Evolutionary conservation across 92 coral and sea anemone genomes (phyloP), one percentile per base, ranked within the genome.

Genomic region (Virgularia gustaviana): DNA sequence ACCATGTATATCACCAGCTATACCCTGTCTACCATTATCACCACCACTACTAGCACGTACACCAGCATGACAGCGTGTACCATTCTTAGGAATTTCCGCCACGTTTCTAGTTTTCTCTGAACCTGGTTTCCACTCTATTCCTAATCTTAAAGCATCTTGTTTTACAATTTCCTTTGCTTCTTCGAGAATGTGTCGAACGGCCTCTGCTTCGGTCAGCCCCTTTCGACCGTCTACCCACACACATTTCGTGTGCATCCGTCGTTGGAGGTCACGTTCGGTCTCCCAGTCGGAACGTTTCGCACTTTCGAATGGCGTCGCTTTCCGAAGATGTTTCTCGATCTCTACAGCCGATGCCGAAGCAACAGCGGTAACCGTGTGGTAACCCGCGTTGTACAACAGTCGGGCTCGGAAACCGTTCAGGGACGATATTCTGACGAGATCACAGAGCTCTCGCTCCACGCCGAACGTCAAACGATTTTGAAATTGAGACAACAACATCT

Each of bases 331-430:
- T 23, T 82, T 81, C 59, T 94, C 99, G 49, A 94, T 63, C 57
- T 77, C 96, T 38, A 51, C 86, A 7, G 85, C 78, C 49, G 88
- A 79, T 32, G 94, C 95, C 9, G 91, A 73, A 29, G 99, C 96
- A 37, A 94, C 80, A 30, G 90, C 81, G 37, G 94, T 87, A 35
- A 90, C 64, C 52, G 90, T 94, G 66, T 89, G 99, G 72, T 84
- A 94, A 45, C 99, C 99, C 39, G 71, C 60, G 78, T 43, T 87
- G 49, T 94, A 94, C 76, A 94, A 59, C 84, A 94, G 81, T 18
- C 99, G 96, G 72, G 99, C 99, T 81, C 99, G 99, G 64, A 89
- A 88, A 71, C 96, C 99, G 34, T 94, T 94, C 65, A 94, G 74
- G 31, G 86, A 85, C 20, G 99, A 82, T 30, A 94, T 87, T 65